These are phyloP conservation scores for Cenopis cana DNA, from an alignment of 2,888 invertebrate genomes.

Conservation along the genomic window DNA sequence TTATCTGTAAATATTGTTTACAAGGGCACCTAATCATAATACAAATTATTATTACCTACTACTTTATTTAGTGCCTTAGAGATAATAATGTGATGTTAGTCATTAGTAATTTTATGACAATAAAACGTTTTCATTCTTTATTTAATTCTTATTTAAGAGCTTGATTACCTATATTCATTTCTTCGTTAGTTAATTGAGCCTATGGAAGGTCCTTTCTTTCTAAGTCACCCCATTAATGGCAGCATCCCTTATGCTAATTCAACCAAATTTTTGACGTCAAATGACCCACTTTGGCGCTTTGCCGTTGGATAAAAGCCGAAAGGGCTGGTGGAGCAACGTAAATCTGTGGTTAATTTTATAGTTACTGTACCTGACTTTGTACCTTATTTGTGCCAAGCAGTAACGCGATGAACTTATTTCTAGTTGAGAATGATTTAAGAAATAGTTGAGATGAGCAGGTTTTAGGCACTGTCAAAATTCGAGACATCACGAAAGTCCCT, in stretches of 20 bases:
- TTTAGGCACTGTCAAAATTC: no score
- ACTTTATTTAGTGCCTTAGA: conserved; percentile 70
- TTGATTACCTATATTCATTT: conserved; percentile 42
- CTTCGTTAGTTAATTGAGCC: conserved; percentile 53
- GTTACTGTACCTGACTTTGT: no score
- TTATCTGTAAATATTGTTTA: conserved; percentile 49
- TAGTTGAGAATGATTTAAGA: no score
- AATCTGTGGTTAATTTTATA: conserved; percentile 25
- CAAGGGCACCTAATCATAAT: conserved; percentile 64
- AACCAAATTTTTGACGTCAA: conserved; percentile 66
- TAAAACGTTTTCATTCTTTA: conserved; percentile 52
- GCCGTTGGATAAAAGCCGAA: conserved; percentile 57
- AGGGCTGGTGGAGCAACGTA: conserved; percentile 49
- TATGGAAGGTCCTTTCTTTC: conserved; percentile 60
- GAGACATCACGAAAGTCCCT: no score
- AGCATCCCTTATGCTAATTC: conserved; percentile 73
- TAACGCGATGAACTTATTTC: no score
- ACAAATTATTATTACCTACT: conserved; percentile 58
- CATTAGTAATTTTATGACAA: conserved; percentile 56
- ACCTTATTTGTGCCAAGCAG: no score
- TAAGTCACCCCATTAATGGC: conserved; percentile 61
- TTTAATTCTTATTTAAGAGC: conserved; percentile 31
- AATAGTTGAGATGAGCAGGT: no score
- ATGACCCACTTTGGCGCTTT: conserved; percentile 70
- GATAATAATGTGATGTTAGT: conserved; percentile 74